A percentile compares a stretch with the other conserved stretches of the same genome.
phyloP scores from a whole-genome alignment of 2,113 vertebrate species.

The Manacus vitellinus region DNA sequence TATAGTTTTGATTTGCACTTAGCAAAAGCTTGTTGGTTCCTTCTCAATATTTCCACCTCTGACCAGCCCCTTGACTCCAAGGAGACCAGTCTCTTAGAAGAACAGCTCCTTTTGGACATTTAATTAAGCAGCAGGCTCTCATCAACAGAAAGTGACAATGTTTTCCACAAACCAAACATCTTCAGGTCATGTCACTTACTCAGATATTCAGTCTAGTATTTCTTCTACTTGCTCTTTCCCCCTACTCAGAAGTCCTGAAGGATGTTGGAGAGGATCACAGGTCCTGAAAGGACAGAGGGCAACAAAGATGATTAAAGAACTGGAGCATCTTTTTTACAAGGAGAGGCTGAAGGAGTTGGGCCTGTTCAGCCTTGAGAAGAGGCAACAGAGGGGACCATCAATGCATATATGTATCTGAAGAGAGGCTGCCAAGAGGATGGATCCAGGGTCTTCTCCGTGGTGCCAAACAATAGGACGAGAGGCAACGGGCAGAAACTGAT shows the following conservation, averaged over 20 bases:
- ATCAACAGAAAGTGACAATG: background rate
- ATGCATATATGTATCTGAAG: too few species aligned
- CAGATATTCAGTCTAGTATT: background rate
- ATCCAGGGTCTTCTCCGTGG: background rate
- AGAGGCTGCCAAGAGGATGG: background rate
- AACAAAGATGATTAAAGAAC: background rate
- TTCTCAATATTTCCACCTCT: background rate
- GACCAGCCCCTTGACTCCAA: background rate
- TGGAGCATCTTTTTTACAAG: background rate
- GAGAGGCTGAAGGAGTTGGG: background rate
- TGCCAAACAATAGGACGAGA: background rate
- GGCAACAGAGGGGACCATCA: background rate
- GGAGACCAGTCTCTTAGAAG: background rate
- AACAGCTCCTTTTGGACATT: background rate
- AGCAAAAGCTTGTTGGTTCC: background rate
- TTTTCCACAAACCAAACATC: background rate
- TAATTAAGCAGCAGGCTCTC: background rate
- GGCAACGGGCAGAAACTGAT: background rate
- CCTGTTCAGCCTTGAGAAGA: background rate
- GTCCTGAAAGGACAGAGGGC: background rate
- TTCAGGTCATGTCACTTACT: background rate
- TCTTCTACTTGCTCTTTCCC: background rate
- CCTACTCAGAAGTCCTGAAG: background rate
- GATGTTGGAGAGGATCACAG: background rate
- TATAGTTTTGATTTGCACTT: background rate